Evolutionary conservation across 2,888 invertebrate species (phyloP), one percentile per base, ranked within the genome.

Genomic region (Entomobrya multifasciata): DNA sequence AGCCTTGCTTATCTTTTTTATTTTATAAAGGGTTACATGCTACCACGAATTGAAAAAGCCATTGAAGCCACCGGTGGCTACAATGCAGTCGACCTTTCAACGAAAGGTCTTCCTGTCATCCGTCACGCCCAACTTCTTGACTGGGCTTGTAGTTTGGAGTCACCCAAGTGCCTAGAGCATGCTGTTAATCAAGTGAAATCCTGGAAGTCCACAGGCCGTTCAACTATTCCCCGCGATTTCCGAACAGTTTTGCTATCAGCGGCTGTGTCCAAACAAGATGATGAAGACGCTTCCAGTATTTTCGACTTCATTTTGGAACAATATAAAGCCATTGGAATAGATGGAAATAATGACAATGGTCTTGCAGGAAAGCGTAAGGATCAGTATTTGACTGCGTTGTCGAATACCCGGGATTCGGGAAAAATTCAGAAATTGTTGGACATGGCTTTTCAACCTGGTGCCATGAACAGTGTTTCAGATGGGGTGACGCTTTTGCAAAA

Each of bases 141-240:
- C 30, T 88, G 87, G 87, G 83, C 84, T 15, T 88, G 88, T 62
- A 80, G 74, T 8, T 30, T 84, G 13, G 52, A 60, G 5, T 74
- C 76, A 8, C 10, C 25, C 3, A 41, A n/a, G 2, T 88, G 88
- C 36, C 41, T 57, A 8, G 49, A 49, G 0, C 81, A 88, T 44
- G 65, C 80, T 0, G 8, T 17, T 1, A 74, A 60, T 30, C 22
- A 77, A 0, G 77, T 84, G 5, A 62, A 79, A 13, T 60, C 52
- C 3, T 88, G 88, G 88, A 80, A 83, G 11, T 57, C 55, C 0
- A 25, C 74, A 1, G 76, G 52, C 11, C 8, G 47, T 5, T 10
- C 62, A 2, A 47, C 11, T 13, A 74, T 82, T 30, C 82, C 82
- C 6, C 47, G 62, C 13, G 82, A 83, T 11, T 76, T 83, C 10